Evolutionary conservation across 2,113 vertebrate genomes (phyloP).

Genomic region (Brachypteracias leptosomus): DNA sequence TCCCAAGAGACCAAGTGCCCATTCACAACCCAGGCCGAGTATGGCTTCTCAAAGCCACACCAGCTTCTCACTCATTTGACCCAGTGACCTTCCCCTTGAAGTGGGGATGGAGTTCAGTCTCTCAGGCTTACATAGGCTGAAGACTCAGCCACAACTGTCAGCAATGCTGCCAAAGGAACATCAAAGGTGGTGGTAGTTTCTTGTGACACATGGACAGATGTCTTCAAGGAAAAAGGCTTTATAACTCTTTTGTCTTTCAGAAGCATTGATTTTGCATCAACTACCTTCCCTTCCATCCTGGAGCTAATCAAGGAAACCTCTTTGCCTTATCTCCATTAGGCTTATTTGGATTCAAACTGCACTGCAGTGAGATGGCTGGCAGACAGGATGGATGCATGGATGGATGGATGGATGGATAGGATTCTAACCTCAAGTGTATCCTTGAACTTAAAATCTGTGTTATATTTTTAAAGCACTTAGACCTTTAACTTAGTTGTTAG

Average conservation of each 20-base stretch:
- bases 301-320: not conserved
- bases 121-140: not conserved
- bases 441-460: slow-evolving; percentile 45
- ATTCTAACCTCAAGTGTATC: slow-evolving; percentile 20
- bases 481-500: slow-evolving; percentile 56
- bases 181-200: not conserved
- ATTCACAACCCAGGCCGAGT: not conserved
- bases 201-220: not conserved
- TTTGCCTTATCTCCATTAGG: not conserved
- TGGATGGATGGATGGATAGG: not conserved
- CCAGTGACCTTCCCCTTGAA: not conserved
- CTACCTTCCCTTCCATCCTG: not conserved
- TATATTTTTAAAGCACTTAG: slow-evolving; percentile 62
- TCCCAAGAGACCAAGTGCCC: not conserved
- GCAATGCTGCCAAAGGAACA: not conserved
- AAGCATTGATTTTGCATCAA: slow-evolving; percentile 42
- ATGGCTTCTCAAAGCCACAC: not conserved
- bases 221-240: slow-evolving; percentile 24
- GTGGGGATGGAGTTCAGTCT: not conserved
- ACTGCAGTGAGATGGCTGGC: not conserved
- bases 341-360: slow-evolving; percentile 20
- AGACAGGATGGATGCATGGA: not conserved
- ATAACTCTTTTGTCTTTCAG: slow-evolving; percentile 9
- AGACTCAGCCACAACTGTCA: not conserved
- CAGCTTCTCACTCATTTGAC: not conserved